Evolutionary conservation across 1,140 invertebrate species (phyloP).

Genomic region (Ladona fulva): DNA sequence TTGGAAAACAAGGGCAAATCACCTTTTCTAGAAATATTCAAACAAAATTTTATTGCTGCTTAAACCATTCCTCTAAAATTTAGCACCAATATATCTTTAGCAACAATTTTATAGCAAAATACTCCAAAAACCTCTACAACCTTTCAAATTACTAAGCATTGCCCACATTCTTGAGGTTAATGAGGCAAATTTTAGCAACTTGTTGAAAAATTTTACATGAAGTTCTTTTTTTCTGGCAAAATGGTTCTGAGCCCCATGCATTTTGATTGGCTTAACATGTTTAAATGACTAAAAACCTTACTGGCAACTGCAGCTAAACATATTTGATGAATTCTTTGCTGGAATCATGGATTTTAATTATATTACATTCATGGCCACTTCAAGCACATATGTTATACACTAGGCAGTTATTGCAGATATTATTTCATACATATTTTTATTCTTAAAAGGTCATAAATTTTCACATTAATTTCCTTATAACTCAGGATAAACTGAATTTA

Average conservation of each 20-base stretch:
- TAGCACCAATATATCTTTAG: neutral
- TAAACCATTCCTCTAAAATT: neutral
- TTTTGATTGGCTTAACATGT: too few species aligned
- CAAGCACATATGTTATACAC: neutral
- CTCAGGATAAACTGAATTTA: too few species aligned
- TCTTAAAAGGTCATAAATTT: neutral
- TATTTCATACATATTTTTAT: neutral
- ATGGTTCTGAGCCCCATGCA: too few species aligned
- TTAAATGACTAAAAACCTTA: too few species aligned
- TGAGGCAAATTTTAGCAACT: too few species aligned
- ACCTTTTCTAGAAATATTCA: neutral
- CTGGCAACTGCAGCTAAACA: too few species aligned
- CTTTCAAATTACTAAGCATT: too few species aligned
- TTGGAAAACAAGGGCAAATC: neutral
- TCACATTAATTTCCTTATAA: too few species aligned
- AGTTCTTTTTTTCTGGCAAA: too few species aligned
- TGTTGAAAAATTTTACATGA: too few species aligned
- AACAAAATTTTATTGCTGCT: neutral
- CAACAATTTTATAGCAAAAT: slow-evolving; percentile 4
- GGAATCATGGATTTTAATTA: neutral
- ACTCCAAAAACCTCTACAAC: neutral
- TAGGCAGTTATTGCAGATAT: neutral
- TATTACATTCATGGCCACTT: neutral
- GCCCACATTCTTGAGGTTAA: too few species aligned
- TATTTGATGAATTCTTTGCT: too few species aligned